Evolutionary conservation across 2,888 invertebrate genomes (phyloP), one percentile per base, ranked within the genome.

Genomic region (Pollenia amentaria): DNA sequence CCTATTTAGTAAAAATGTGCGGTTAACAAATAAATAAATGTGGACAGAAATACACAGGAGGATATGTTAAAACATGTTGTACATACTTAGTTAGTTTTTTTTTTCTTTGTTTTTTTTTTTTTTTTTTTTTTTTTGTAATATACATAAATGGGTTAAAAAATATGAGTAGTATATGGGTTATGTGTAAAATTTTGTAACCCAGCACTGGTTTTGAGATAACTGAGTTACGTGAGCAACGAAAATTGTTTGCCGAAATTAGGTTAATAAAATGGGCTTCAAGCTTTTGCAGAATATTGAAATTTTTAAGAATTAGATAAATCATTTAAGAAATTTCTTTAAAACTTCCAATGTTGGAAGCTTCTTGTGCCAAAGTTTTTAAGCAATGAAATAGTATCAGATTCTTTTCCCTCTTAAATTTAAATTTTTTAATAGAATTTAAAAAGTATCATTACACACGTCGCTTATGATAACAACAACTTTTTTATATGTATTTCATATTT

Each of bases 1-100:
- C 72, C 84, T 79, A 79, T 79, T 86, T 86, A 87, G 76, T 60
- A 60, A 84, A 29, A 80, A 75, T 80, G 75, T 75, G 79, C 38
- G 51, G 79, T 64, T 70, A 75, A 18, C 67, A 84, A 67, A 79
- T 53, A 70, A 67, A 57, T 48, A 76, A 79, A 76, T 46, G 67
- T 48, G 69, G 65, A 44, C 48, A 72, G 38, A 60, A 62, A 70
- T 18, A 42, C 40, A 72, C 51, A 55, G 10, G 55, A 84, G 57
- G 65, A 84, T 65, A 57, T 65, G 64, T 44, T 78, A 12, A 57
- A 84, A 21, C 53, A 57, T 48, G 29, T 29, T 29, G 29, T 29
- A 29, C 29, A 29, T 29, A 29, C 29, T 42, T 51, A 65, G 51
- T 2, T 14, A 38, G 46, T 48, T 18, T 6, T 76, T 16, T n/a